These are phyloP conservation scores for Sminthurinus aureus DNA, from an alignment of 2,888 invertebrate species.

Conservation along the genomic window DNA sequence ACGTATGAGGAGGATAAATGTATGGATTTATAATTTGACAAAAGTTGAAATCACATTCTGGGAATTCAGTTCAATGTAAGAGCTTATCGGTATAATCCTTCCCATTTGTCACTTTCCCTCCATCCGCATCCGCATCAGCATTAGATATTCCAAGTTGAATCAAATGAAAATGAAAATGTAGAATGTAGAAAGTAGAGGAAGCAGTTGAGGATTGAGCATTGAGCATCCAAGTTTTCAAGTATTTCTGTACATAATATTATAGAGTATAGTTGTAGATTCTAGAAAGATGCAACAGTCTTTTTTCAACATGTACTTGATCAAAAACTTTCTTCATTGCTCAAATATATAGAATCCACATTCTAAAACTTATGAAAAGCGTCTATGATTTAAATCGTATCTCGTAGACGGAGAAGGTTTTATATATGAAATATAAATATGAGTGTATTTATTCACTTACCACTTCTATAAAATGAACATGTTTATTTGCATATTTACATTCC, in stretches of 20 bases:
- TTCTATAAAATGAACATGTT: neutral
- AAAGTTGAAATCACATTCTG: conserved; percentile 50
- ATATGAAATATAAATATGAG: no score
- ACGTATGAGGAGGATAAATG: neutral
- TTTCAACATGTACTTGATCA: conserved; percentile 4
- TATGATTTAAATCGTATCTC: no score
- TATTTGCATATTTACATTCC: neutral
- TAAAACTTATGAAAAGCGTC: neutral
- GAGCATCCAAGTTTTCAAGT: no score
- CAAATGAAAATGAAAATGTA: no score
- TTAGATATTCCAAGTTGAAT: no score
- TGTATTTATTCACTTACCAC: neutral
- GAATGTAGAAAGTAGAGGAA: no score
- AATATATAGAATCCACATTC: neutral
- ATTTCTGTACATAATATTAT: no score
- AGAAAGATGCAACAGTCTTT: conserved; percentile 32
- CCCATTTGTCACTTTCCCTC: conserved; percentile 60
- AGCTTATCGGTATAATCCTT: conserved; percentile 59
- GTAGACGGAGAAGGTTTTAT: no score
- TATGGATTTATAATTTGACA: neutral
- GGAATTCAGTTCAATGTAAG: conserved; percentile 57
- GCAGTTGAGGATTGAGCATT: no score
- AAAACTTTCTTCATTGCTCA: conserved; percentile 11
- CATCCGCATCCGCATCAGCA: conserved; percentile 1
- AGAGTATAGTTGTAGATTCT: no score